phyloP scores from a whole-genome alignment of 2,113 vertebrate species.

The Castor canadensis region DNA sequence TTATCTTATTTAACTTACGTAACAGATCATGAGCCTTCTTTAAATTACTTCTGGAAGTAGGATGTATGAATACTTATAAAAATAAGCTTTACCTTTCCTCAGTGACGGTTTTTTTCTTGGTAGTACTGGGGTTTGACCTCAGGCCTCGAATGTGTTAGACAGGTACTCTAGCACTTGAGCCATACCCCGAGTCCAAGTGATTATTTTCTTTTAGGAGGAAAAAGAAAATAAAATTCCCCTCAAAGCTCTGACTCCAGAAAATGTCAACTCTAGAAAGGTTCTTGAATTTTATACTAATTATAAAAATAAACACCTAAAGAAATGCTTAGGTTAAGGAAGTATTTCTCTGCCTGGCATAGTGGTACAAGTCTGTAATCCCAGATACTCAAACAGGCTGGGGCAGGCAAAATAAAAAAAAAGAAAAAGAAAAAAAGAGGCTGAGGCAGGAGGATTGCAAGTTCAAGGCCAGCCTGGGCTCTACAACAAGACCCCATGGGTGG shows the following conservation, averaged over 20 bases:
- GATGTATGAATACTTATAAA: background rate
- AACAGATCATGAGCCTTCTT: background rate
- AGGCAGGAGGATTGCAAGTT: background rate
- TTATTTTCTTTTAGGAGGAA: background rate
- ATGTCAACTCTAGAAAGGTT: background rate
- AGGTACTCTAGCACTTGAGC: no score
- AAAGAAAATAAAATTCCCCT: background rate
- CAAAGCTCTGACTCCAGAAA: conserved; percentile 1
- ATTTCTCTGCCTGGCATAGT: background rate
- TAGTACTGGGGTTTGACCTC: no score
- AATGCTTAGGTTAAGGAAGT: background rate
- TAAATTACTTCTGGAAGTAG: conserved; percentile 21
- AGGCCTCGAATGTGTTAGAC: no score
- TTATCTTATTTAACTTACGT: background rate
- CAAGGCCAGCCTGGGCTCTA: background rate
- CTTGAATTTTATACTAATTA: background rate
- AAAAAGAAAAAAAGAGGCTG: background rate
- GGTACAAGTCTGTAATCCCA: background rate
- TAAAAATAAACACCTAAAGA: conserved; percentile 26
- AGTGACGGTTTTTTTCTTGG: no score
- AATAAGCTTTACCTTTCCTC: conserved; percentile 20
- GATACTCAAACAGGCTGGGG: background rate
- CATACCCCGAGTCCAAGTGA: no score
- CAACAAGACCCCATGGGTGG: background rate
- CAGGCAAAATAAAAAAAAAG: no score